A percentile compares a stretch with the other conserved stretches of the same genome.
Evolutionary conservation across 1,140 invertebrate species (phyloP).

Genomic region (Scaptomyza graminum): DNA sequence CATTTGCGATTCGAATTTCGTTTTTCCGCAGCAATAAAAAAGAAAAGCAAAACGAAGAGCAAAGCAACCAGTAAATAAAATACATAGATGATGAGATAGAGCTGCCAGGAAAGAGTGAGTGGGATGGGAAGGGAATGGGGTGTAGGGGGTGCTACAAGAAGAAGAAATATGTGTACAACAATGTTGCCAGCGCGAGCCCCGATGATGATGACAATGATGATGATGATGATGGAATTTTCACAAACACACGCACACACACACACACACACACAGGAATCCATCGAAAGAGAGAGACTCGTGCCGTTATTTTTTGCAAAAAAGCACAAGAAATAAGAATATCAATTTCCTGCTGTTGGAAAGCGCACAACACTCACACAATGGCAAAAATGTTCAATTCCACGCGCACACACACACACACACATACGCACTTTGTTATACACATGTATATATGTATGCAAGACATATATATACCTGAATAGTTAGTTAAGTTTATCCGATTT

Average conservation of each 20-base stretch:
- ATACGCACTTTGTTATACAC: slow-evolving; percentile 29
- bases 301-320: slow-evolving; percentile 55
- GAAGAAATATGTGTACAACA: slow-evolving; percentile 70
- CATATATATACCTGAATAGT: slow-evolving; percentile 26
- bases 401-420: slow-evolving; percentile 42
- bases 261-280: slow-evolving; percentile 22
- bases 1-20: slow-evolving; percentile 53
- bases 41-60: slow-evolving; percentile 33
- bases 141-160: slow-evolving; percentile 16
- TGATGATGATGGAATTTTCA: slow-evolving; percentile 74
- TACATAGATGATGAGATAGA: slow-evolving; percentile 57
- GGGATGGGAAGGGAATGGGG: neutral
- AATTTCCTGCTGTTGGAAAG: slow-evolving; percentile 72
- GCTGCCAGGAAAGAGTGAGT: slow-evolving; percentile 44
- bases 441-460: slow-evolving; percentile 4
- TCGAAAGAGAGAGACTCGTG: slow-evolving; percentile 38
- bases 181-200: slow-evolving; percentile 49
- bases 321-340: slow-evolving; percentile 76
- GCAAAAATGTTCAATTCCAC: slow-evolving; percentile 52
- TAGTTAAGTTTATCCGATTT: slow-evolving; percentile 39
- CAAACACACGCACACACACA: slow-evolving; percentile 47
- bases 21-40: slow-evolving; percentile 55
- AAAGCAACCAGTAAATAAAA: slow-evolving; percentile 54
- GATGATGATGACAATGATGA: slow-evolving; percentile 69
- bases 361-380: slow-evolving; percentile 41